phyloP scores from a whole-genome alignment of 2,888 invertebrate species.

The Notodonta ziczac region DNA sequence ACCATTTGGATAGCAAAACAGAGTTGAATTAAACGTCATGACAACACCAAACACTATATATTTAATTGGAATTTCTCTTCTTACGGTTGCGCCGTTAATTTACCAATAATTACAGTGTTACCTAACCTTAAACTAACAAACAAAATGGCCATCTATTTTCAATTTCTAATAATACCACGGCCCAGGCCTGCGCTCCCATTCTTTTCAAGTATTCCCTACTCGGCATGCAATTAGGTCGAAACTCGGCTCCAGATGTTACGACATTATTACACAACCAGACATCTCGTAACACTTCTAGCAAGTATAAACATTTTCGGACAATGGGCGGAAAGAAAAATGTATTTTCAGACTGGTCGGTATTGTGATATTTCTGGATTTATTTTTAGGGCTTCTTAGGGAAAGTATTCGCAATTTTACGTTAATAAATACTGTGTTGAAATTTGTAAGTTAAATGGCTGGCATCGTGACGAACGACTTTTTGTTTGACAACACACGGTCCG shows the following conservation, averaged over 20 bases:
- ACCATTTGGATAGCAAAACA: too few relatives aligned
- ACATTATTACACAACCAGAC: not conserved
- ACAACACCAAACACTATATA: too few relatives aligned
- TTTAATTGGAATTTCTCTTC: too few relatives aligned
- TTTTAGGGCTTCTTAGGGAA: not conserved
- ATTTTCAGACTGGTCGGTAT: not conserved
- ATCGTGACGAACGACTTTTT: too few relatives aligned
- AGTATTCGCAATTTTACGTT: not conserved
- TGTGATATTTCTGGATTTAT: not conserved
- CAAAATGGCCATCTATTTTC: constrained; percentile 19
- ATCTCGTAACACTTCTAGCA: not conserved
- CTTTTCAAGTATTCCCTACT: constrained; percentile 29
- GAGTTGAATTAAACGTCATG: too few relatives aligned
- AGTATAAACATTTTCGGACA: not conserved
- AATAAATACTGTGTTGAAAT: too few relatives aligned
- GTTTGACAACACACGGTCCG: too few relatives aligned
- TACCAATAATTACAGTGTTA: not conserved
- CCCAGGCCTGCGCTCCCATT: constrained; percentile 23
- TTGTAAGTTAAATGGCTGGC: too few relatives aligned
- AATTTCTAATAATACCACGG: constrained; percentile 32
- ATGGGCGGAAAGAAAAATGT: not conserved
- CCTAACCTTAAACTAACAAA: constrained; percentile 9
- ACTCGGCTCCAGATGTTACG: not conserved
- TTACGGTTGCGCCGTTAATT: too few relatives aligned
- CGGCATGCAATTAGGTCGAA: constrained; percentile 36